Base-by-base conservation (phyloP, 2,888 invertebrate species). In the Watsonalla cultraria region DNA sequence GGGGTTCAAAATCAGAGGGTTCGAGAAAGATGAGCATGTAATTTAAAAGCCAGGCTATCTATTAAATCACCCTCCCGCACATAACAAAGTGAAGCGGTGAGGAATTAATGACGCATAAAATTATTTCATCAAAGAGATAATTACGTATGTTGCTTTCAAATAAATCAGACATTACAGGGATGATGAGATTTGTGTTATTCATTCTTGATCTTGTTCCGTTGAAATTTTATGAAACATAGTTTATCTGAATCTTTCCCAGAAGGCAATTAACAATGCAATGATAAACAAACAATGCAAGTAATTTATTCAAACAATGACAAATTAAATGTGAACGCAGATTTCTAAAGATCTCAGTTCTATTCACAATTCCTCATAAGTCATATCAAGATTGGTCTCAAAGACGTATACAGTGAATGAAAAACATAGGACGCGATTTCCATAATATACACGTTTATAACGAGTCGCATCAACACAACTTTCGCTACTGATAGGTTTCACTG, bases 331-430 rank as follows among this genome's bases (percentile, higher is more conserved):
- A 24, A 24, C 24, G 24, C 24, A 24, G 24, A 24, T 24, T 24
- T 24, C 24, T 24, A 4, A 2, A 24, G 24, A 24, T 24, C 24
- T 24, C 24, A 24, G 24, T 4, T 24, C 24, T 24, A 24, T 24
- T 24, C 24, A 24, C 4, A 24, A 24, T 24, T 24, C 2, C 24
- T 24, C 24, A 2, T 24, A 4, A 24, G 52, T 13, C 7, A 48
- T 8, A 49, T 34, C 14, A 15, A 5, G 7, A 9, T 51, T 34
- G n/a, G 46, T 50, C 37, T 58, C 55, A 39, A 65, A 35, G 37
- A 37, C 74, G 70, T 76, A 78, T 70, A 66, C 75, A 76, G 79
- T 73, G 66, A 76, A 78, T 74, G 76, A 80, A 84, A 82, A 84
- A 73, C 72, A 61, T 56, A 35, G 54, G 61, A 64, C 56, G 58